phyloP scores from a whole-genome alignment of 2,888 invertebrate genomes.

The Agrochola circellaris region DNA sequence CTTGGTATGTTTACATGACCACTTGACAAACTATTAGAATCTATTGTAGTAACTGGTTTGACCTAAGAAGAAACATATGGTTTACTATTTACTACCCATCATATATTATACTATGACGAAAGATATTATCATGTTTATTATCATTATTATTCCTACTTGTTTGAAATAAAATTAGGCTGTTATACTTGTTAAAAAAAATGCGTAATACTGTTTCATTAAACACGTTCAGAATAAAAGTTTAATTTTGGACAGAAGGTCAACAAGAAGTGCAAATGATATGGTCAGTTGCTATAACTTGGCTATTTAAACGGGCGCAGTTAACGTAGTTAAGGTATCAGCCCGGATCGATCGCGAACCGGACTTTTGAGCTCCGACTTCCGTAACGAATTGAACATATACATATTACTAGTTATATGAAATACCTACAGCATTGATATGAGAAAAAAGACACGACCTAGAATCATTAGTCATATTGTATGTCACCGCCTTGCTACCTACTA shows the following conservation, averaged over 20 bases:
- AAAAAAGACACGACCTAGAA: constrained; percentile 38
- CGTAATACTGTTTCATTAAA: constrained; percentile 2
- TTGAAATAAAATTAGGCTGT: background rate
- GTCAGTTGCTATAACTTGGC: constrained; percentile 16
- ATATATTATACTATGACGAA: constrained; percentile 5
- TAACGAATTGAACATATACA: constrained; percentile 27
- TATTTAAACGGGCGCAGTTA: constrained; percentile 39
- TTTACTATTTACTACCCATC: background rate
- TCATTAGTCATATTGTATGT: constrained; percentile 44
- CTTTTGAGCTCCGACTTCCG: constrained; percentile 51
- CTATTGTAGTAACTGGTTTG: constrained; percentile 13
- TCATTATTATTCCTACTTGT: background rate
- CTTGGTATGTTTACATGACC: constrained; percentile 6
- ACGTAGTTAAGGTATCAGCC: constrained; percentile 21
- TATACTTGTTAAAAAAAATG: constrained; percentile 29
- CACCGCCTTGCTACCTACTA: constrained; percentile 19
- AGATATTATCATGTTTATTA: background rate
- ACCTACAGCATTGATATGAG: constrained; percentile 30
- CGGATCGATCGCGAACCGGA: constrained; percentile 47
- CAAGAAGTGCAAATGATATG: constrained; percentile 37
- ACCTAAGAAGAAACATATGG: background rate
- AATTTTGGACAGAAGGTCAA: constrained; percentile 56
- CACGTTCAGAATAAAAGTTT: constrained; percentile 28
- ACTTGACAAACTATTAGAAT: background rate
- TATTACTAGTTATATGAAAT: constrained; percentile 13